Percentiles rank a stretch among this genome's conserved stretches.
phyloP scores from a whole-genome alignment of 1,140 invertebrate genomes.

The Lithobius niger region DNA sequence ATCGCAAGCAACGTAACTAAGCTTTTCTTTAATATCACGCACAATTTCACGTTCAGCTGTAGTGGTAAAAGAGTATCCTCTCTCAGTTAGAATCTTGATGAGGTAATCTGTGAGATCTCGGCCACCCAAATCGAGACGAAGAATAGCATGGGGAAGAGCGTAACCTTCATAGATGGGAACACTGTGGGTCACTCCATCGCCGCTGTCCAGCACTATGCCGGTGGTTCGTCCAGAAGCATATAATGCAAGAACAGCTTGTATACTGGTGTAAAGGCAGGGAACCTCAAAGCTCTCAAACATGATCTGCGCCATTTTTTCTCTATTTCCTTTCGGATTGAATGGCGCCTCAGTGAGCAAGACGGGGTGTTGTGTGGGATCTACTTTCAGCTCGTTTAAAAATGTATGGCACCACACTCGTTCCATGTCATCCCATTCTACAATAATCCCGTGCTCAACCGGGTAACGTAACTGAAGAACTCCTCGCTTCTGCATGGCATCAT shows the following conservation, averaged over 20 bases:
- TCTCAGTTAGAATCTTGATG: slow-evolving; percentile 42
- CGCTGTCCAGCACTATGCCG: slow-evolving; percentile 40
- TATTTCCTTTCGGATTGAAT: slow-evolving; percentile 42
- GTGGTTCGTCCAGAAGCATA: slow-evolving; percentile 42
- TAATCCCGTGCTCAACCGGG: slow-evolving; percentile 49
- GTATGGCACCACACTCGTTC: slow-evolving; percentile 46
- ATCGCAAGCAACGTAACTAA: slow-evolving; percentile 30
- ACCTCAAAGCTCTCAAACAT: slow-evolving; percentile 43
- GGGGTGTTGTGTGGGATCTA: slow-evolving; percentile 44
- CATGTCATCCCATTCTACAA: slow-evolving; percentile 48
- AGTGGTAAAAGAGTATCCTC: slow-evolving; percentile 43
- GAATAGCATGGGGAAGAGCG: slow-evolving; percentile 43
- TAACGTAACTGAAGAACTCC: slow-evolving; percentile 41
- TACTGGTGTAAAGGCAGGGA: slow-evolving; percentile 40
- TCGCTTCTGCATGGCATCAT: slow-evolving; percentile 39
- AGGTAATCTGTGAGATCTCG: slow-evolving; percentile 41
- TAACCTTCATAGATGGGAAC: slow-evolving; percentile 44
- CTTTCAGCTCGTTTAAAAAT: slow-evolving; percentile 41
- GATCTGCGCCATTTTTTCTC: slow-evolving; percentile 46
- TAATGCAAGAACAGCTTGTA: slow-evolving; percentile 32
- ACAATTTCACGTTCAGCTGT: slow-evolving; percentile 38
- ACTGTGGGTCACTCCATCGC: slow-evolving; percentile 43
- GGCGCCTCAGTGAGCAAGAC: slow-evolving; percentile 47
- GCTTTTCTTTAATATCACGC: slow-evolving; percentile 37
- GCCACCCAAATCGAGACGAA: slow-evolving; percentile 42